Conservation (phyloP, 35 echinoderm and acorn worm genomes). For the Diadema setosum region DNA sequence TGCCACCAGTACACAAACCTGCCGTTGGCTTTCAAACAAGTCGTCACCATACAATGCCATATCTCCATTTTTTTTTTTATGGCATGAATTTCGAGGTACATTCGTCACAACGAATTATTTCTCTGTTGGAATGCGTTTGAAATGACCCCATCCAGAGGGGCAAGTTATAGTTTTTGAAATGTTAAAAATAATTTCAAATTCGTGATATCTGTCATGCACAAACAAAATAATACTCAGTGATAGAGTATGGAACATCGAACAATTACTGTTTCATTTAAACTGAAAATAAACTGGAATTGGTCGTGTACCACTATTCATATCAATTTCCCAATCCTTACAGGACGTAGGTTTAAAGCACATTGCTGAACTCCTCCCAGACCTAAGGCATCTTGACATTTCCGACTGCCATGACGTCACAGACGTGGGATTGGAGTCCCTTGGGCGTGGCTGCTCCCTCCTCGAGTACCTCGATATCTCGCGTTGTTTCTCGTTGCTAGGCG, state of each 20-base stretch:
- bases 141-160: no score
- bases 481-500: slow-evolving; percentile 48
- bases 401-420: slow-evolving; percentile 65
- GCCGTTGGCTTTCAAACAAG: no score
- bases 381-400: slow-evolving; percentile 46
- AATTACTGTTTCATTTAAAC: neutral
- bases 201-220: neutral
- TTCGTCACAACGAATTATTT: no score
- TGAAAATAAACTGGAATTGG: no score
- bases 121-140: no score
- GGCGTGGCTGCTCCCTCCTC: slow-evolving; percentile 9
- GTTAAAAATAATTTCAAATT: neutral
- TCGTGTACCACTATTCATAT: neutral
- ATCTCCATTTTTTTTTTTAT: no score
- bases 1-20: no score
- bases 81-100: no score
- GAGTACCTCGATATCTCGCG: slow-evolving; percentile 32
- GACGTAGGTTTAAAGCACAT: slow-evolving; percentile 32
- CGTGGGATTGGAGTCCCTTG: slow-evolving; percentile 27
- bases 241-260: neutral
- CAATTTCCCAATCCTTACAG: neutral
- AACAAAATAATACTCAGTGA: neutral
- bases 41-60: no score
- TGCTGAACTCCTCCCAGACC: neutral
- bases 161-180: neutral